A percentile compares a stretch with the other conserved stretches of the same genome.
Conservation (phyloP, 2,888 invertebrate species). For the Acleris holmiana region DNA sequence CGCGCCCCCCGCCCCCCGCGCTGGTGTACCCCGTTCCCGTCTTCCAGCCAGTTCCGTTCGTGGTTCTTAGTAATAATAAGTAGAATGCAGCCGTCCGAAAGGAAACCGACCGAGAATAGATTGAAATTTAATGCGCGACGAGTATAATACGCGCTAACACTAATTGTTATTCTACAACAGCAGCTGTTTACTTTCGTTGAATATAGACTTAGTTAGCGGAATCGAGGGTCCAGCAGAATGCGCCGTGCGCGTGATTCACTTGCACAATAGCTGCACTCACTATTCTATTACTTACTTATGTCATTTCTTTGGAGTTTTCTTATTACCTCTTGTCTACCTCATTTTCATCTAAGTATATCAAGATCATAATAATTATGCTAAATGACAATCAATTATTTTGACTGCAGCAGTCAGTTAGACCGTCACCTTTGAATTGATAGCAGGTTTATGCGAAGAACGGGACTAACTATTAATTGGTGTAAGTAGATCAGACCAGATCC, state of each 20-base stretch:
- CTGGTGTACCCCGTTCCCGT: constrained; percentile 49
- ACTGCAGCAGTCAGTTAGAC: too few relatives aligned
- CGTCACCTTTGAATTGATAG: too few relatives aligned
- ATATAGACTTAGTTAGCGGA: constrained; percentile 68
- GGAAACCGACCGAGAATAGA: constrained; percentile 80
- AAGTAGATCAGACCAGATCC: too few relatives aligned
- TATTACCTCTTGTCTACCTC: not conserved
- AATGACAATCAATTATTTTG: too few relatives aligned
- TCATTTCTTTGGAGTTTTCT: constrained; percentile 16
- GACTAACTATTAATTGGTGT: not conserved
- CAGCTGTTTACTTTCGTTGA: constrained; percentile 81
- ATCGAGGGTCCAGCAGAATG: constrained; percentile 59
- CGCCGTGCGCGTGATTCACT: constrained; percentile 61
- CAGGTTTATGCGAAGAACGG: not conserved
- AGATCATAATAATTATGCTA: too few relatives aligned
- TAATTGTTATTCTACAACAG: constrained; percentile 79
- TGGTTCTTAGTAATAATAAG: constrained; percentile 76
- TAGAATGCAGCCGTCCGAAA: constrained; percentile 78
- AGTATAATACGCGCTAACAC: constrained; percentile 61
- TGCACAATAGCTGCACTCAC: constrained; percentile 46
- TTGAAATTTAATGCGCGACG: constrained; percentile 80
- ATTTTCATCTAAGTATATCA: too few relatives aligned
- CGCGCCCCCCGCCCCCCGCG: constrained; percentile 47
- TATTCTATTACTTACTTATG: constrained; percentile 20
- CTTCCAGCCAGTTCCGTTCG: constrained; percentile 77